These are phyloP conservation scores for Beris chalybata DNA, from an alignment of 2,888 invertebrate genomes.

Conservation along the genomic window DNA sequence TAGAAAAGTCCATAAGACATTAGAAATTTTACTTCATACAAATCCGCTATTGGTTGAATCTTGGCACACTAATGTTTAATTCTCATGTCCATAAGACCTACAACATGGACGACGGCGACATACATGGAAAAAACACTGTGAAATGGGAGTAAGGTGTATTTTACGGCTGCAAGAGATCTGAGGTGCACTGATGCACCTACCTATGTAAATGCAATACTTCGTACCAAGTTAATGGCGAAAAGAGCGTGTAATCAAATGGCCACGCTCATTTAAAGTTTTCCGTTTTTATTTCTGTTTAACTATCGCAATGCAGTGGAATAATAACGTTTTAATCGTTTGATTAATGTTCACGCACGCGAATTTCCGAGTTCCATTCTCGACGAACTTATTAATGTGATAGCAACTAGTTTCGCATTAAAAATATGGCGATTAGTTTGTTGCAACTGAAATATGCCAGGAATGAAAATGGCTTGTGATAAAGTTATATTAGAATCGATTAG, in stretches of 20 bases:
- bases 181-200: not conserved
- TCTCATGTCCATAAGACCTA: not conserved
- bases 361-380: too few species aligned
- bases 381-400: too few species aligned
- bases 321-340: slow-evolving; percentile 50
- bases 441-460: too few species aligned
- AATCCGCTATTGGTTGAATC: slow-evolving; percentile 16
- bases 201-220: not conserved
- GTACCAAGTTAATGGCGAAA: slow-evolving; percentile 20
- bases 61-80: slow-evolving; percentile 18
- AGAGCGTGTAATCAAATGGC: slow-evolving; percentile 25
- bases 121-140: slow-evolving; percentile 6
- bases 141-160: slow-evolving; percentile 11
- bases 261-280: slow-evolving; percentile 8
- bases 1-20: slow-evolving; percentile 5
- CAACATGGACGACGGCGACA: slow-evolving; percentile 6
- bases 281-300: slow-evolving; percentile 22
- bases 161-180: slow-evolving; percentile 13
- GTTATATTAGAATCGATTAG: too few species aligned
- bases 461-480: too few species aligned
- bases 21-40: slow-evolving; percentile 13
- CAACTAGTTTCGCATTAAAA: too few species aligned
- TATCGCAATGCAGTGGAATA: slow-evolving; percentile 41
- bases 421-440: too few species aligned
- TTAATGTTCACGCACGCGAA: slow-evolving; percentile 22